Conservation (phyloP, 1,140 invertebrate species). For the Teleogryllus occipitalis region DNA sequence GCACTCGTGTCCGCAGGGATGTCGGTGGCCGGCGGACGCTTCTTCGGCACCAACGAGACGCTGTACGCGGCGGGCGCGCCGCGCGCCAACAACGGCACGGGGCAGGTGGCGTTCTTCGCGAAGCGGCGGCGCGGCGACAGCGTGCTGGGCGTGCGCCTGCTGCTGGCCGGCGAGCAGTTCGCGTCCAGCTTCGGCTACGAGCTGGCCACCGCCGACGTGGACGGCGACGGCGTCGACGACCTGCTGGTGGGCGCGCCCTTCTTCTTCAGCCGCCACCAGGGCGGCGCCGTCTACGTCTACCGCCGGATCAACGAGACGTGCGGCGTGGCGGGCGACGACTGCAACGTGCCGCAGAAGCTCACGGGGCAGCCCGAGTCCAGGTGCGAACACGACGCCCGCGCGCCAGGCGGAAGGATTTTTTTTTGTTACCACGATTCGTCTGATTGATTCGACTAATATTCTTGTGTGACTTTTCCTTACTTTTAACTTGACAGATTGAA, state of each 20-base stretch:
- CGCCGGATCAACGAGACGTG: constrained; percentile 44
- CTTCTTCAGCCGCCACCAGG: constrained; percentile 69
- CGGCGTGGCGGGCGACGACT: constrained; percentile 33
- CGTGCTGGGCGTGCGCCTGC: constrained; percentile 49
- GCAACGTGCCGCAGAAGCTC: constrained; percentile 47
- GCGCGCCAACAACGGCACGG: constrained; percentile 69
- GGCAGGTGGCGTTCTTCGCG: constrained; percentile 75
- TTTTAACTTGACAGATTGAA: no score
- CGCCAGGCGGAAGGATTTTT: no score
- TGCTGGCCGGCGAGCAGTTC: constrained; percentile 74
- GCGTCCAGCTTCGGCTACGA: constrained; percentile 86
- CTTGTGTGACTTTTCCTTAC: no score
- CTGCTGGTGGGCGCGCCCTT: constrained; percentile 86
- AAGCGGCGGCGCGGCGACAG: constrained; percentile 35
- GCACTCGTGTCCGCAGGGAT: constrained; percentile 49
- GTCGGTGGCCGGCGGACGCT: constrained; percentile 75
- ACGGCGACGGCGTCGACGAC: constrained; percentile 69
- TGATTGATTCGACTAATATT: no score
- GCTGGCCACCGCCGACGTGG: constrained; percentile 71
- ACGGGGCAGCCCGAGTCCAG: constrained; percentile 63
- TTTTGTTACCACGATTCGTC: no score
- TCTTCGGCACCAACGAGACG: constrained; percentile 50
- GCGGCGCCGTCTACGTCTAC: constrained; percentile 87
- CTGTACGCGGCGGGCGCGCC: constrained; percentile 81
- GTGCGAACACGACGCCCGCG: constrained; percentile 20